Percentiles rank a stretch among this genome's conserved stretches.
phyloP scores from a whole-genome alignment of 1,140 invertebrate genomes.

The Amyelois transitella region DNA sequence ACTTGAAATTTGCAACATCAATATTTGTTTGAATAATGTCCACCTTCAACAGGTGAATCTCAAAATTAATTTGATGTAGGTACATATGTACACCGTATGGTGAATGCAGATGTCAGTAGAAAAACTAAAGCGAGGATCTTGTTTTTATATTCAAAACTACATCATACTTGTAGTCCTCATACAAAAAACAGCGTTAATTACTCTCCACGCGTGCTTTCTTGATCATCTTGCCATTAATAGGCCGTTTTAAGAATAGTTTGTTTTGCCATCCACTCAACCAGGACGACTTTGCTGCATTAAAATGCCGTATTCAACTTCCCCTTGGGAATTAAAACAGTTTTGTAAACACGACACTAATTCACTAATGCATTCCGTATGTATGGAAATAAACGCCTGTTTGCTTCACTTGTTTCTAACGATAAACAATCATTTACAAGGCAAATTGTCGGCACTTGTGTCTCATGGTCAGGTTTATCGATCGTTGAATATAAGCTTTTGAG shows the following conservation, averaged over 20 bases:
- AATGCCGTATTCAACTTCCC: neutral
- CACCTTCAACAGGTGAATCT: neutral
- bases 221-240: neutral
- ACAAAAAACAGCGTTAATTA: neutral
- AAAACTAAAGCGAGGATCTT: neutral
- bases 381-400: neutral
- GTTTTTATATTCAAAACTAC: neutral
- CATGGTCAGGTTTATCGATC: constrained; percentile 9
- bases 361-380: neutral
- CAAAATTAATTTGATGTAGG: neutral
- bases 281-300: neutral
- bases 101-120: neutral
- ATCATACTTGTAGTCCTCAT: neutral
- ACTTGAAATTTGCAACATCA: neutral
- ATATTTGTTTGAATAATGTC: neutral
- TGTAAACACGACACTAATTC: neutral
- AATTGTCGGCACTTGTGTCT: neutral
- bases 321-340: neutral
- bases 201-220: neutral
- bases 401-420: neutral
- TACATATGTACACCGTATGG: too few species aligned
- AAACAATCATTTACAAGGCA: neutral
- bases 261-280: neutral
- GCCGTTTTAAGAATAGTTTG: neutral
- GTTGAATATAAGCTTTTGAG: neutral